Evolutionary conservation across 2,888 invertebrate genomes (phyloP).

Genomic region (Taphrorychus bicolor): DNA sequence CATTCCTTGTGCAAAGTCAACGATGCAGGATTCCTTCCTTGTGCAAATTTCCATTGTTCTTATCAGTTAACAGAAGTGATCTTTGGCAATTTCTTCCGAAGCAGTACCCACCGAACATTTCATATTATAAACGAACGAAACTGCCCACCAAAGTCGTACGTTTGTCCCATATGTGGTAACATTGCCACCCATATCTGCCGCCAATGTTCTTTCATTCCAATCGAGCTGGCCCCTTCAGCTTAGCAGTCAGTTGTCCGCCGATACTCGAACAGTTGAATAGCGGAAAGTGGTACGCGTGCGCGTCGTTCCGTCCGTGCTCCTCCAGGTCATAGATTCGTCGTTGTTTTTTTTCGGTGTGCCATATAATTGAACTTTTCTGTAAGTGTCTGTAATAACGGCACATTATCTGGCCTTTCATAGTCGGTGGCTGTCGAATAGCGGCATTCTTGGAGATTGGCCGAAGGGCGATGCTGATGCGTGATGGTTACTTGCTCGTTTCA

Average conservation of each 20-base stretch:
- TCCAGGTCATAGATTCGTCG: background rate
- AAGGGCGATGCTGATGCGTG: constrained; percentile 19
- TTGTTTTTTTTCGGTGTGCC: constrained; percentile 20
- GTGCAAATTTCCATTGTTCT: background rate
- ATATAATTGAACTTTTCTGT: constrained; percentile 35
- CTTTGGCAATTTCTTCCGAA: constrained; percentile 5
- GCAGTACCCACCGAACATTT: constrained; percentile 22
- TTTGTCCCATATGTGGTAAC: constrained; percentile 51
- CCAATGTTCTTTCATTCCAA: constrained; percentile 44
- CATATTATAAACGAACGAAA: too few relatives aligned
- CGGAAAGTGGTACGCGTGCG: constrained; percentile 43
- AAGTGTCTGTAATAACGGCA: constrained; percentile 33
- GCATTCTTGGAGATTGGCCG: constrained; percentile 11
- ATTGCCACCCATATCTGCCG: constrained; percentile 46
- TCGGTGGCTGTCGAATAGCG: constrained; percentile 32
- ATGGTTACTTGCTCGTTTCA: constrained; percentile 8
- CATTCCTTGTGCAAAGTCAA: background rate
- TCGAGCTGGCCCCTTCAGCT: constrained; percentile 42
- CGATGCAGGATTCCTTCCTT: too few relatives aligned
- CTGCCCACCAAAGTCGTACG: constrained; percentile 48
- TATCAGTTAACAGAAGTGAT: too few relatives aligned
- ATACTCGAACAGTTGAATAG: constrained; percentile 44
- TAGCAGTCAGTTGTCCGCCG: constrained; percentile 51
- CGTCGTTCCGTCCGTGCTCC: constrained; percentile 16
- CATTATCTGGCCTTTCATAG: constrained; percentile 28